Evolutionary conservation across 2,888 invertebrate genomes (phyloP).

Genomic region (Cloeon dipterum): DNA sequence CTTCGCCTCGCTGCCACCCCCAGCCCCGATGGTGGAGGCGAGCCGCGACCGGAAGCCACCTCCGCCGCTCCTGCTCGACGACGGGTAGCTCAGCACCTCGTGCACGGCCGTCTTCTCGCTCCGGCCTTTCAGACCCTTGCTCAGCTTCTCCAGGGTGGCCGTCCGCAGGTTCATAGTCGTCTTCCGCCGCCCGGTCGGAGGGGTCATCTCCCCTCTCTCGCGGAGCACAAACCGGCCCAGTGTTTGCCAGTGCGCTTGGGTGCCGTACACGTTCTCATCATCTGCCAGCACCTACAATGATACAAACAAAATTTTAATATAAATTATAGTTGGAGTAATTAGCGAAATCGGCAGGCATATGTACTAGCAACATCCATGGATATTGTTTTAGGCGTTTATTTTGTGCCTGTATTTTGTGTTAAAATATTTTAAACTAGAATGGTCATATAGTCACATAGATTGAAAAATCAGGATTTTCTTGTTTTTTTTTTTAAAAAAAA

Average conservation of each 20-base stretch:
- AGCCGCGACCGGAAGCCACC: constrained; percentile 14
- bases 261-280: constrained; percentile 73
- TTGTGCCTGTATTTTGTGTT: too few species aligned
- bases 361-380: too few species aligned
- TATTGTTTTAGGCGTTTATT: too few species aligned
- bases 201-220: constrained; percentile 40
- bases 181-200: constrained; percentile 24
- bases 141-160: constrained; percentile 33
- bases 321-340: too few species aligned
- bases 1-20: constrained; percentile 7
- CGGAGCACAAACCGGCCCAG: constrained; percentile 59
- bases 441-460: too few species aligned
- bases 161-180: constrained; percentile 26
- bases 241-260: constrained; percentile 77
- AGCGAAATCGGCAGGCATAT: too few species aligned
- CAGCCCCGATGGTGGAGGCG: constrained; percentile 7
- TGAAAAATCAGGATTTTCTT: too few species aligned
- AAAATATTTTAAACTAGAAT: too few species aligned
- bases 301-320: too few species aligned
- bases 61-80: constrained; percentile 16
- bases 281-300: constrained; percentile 51
- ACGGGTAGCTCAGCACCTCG: constrained; percentile 36
- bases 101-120: constrained; percentile 29
- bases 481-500: too few species aligned
- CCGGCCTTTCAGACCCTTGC: constrained; percentile 41